These are phyloP conservation scores for Netelia virgata DNA, from an alignment of 2,888 invertebrate species.

Conservation along the genomic window DNA sequence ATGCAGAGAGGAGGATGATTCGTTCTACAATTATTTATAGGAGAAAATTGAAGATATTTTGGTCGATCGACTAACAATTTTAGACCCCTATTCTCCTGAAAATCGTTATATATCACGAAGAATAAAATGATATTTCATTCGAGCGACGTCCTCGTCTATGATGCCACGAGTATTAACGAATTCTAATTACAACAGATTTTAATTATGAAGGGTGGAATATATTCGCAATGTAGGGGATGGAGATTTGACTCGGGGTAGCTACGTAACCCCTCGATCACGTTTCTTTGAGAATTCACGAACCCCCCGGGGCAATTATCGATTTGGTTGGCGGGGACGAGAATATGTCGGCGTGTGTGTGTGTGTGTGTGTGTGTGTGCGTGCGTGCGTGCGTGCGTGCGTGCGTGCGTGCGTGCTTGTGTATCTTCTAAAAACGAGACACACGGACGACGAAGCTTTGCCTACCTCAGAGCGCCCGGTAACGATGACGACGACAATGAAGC, in stretches of 20 bases:
- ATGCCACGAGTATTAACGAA: slow-evolving; percentile 8
- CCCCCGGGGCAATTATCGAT: slow-evolving; percentile 61
- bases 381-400: slow-evolving; percentile 35
- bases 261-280: slow-evolving; percentile 40
- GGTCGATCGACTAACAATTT: background rate
- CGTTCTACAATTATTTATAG: background rate
- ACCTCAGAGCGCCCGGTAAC: slow-evolving; percentile 53
- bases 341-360: slow-evolving; percentile 31
- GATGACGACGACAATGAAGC: slow-evolving; percentile 37
- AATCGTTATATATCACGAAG: too few species aligned
- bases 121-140: background rate
- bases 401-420: slow-evolving; percentile 4
- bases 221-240: background rate
- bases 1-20: background rate
- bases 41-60: too few species aligned
- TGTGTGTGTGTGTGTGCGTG: slow-evolving; percentile 4
- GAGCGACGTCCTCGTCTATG: background rate
- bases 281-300: slow-evolving; percentile 48
- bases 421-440: background rate
- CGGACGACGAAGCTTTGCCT: slow-evolving; percentile 23
- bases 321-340: slow-evolving; percentile 19
- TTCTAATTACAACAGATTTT: slow-evolving; percentile 41
- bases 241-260: background rate
- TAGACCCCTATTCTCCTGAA: background rate
- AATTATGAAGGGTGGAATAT: slow-evolving; percentile 33